Percentiles rank a stretch among this genome's conserved stretches.
These are phyloP conservation scores for Himalopsyche anomala DNA, from an alignment of 2,888 invertebrate species.

Conservation along the genomic window DNA sequence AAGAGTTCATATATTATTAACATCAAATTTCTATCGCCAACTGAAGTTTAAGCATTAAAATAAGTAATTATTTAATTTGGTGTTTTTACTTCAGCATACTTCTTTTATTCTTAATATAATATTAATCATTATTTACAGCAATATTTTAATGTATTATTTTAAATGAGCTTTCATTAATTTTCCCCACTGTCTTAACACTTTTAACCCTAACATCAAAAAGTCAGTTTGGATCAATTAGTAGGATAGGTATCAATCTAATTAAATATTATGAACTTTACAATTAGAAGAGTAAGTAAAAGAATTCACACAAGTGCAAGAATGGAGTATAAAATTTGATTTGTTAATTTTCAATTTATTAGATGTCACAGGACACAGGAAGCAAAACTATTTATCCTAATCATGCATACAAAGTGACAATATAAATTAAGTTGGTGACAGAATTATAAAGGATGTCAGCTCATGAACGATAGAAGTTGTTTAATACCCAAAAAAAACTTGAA, in stretches of 20 bases:
- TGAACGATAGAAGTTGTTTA: no score
- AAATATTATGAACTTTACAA: no score
- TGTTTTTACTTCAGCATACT: conserved; percentile 29
- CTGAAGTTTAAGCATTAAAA: conserved; percentile 23
- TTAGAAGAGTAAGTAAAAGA: neutral
- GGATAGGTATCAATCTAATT: neutral
- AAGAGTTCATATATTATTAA: neutral
- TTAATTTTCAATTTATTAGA: neutral
- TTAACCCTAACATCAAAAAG: conserved; percentile 4
- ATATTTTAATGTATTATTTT: conserved; percentile 11
- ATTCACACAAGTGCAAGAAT: conserved; percentile 1
- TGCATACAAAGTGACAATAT: no score
- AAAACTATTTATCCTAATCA: no score
- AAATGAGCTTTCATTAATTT: conserved; percentile 24
- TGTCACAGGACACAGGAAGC: no score
- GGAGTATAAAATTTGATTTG: neutral
- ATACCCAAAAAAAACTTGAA: no score
- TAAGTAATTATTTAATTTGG: conserved; percentile 14
- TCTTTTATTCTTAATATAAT: neutral
- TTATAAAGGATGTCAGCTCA: no score
- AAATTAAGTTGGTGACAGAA: no score
- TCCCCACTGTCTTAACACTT: neutral
- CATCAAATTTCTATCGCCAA: conserved; percentile 36
- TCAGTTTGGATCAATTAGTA: conserved; percentile 12
- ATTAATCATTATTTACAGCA: conserved; percentile 32